Base-by-base conservation (phyloP, 2,797 vertebrate species). In the Scolopax bukidnonensis region DNA sequence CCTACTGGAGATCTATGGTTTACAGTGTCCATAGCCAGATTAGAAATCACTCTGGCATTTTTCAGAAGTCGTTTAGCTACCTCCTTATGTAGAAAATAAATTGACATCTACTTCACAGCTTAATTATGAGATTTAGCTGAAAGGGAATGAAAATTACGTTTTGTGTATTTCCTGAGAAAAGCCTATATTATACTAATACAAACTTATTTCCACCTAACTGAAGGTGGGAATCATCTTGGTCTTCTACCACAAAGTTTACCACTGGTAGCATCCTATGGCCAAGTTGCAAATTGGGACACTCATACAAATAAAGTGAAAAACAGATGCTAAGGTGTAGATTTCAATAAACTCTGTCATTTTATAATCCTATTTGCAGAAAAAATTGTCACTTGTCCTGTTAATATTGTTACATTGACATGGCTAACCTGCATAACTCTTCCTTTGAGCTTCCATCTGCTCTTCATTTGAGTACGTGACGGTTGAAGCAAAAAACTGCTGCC, bases 371-470 rank as follows among this genome's bases (percentile, higher is more conserved):
- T 59, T 59, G 25, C 60, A 77, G 41, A 43, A 60, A 57, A 92
- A 74, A 47, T 36, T 63, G 61, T 77, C 86, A 80, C 57, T 80
- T 50, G n/a, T 59, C 74, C 60, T 89, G 65, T 89, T 92, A 88
- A 79, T 57, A 61, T 40, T 48, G 60, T 71, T 50, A 47, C 32
- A 57, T 13, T 85, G 73, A 80, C 75, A 60, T 70, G 85, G 63
- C 94, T 93, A 93, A 93, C 75, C 48, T 71, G 50, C 51, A 74
- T 63, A 69, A 69, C 71, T 92, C 79, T 33, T 65, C 25, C 77
- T 83, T 95, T 96, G 48, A 83, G 89, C 86, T 89, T 59, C 74
- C 92, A 94, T 91, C 88, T 93, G 80, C 33, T 93, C 51, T 87
- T 77, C 65, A 57, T 84, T 76, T 90, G 45, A 32, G 15, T 24